Percentiles rank a stretch among this genome's conserved stretches.
These are phyloP conservation scores for Lepus europaeus DNA, from an alignment of 2,113 vertebrate species.

Conservation along the genomic window DNA sequence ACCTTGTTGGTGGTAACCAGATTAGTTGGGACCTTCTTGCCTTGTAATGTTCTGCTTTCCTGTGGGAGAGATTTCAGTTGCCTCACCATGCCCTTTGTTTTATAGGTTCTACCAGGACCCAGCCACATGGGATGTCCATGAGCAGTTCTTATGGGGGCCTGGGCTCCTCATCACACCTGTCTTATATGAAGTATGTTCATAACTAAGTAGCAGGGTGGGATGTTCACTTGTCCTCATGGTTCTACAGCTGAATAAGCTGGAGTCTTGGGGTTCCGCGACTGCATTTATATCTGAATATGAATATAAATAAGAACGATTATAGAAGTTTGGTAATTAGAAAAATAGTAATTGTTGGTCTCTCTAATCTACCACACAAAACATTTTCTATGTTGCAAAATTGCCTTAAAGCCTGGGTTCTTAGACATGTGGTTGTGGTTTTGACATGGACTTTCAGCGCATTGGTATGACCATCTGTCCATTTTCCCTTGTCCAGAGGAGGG, in stretches of 20 bases:
- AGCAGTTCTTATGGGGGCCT: constrained; percentile 96
- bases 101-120: constrained; percentile 86
- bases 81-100: background rate
- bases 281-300: background rate
- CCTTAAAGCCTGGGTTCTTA: background rate
- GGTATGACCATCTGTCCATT: background rate
- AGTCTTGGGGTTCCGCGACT: background rate
- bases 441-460: background rate
- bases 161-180: constrained; percentile 95
- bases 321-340: background rate
- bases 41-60: fast-evolving
- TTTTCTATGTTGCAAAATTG: background rate
- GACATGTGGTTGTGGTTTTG: background rate
- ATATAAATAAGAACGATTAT: background rate
- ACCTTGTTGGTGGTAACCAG: background rate
- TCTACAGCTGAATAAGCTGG: background rate
- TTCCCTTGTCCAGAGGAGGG: background rate
- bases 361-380: background rate
- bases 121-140: constrained; percentile 91
- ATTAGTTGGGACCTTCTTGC: background rate
- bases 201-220: background rate
- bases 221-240: background rate
- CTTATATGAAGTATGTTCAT: constrained; percentile 85
- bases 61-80: too few relatives aligned
- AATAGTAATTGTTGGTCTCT: background rate